Conservation (phyloP, 2,113 vertebrate genomes). For the Tinamus guttatus region DNA sequence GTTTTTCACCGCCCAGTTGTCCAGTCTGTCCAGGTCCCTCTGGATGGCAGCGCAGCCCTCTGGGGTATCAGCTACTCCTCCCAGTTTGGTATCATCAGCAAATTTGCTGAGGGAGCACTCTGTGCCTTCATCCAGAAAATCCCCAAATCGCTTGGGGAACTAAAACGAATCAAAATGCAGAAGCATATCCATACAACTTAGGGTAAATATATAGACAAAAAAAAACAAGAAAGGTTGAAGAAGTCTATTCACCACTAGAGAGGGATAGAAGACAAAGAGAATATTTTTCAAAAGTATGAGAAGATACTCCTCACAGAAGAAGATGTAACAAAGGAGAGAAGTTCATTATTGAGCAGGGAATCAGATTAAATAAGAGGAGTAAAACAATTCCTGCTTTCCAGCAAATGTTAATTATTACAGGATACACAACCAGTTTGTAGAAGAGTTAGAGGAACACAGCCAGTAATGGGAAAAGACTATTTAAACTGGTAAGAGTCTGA, state of each 20-base stretch:
- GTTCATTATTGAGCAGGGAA: not conserved
- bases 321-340: not conserved
- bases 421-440: not conserved
- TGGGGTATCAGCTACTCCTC: no score
- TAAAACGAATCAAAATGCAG: not conserved
- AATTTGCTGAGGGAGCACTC: no score
- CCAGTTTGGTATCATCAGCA: no score
- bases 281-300: not conserved
- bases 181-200: not conserved
- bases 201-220: not conserved
- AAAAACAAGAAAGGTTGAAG: not conserved
- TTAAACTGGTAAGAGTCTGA: not conserved
- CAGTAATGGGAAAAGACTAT: not conserved
- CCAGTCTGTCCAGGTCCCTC: no score
- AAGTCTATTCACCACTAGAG: rapidly evolving
- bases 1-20: no score
- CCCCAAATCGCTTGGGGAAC: not conserved
- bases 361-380: not conserved
- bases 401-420: not conserved
- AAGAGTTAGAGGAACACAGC: not conserved
- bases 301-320: not conserved
- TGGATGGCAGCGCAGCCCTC: no score
- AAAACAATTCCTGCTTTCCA: not conserved
- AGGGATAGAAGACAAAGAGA: not conserved
- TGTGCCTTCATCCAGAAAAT: no score